Evolutionary conservation across 2,113 vertebrate genomes (phyloP).

Genomic region (Apistogramma diplotaenia): DNA sequence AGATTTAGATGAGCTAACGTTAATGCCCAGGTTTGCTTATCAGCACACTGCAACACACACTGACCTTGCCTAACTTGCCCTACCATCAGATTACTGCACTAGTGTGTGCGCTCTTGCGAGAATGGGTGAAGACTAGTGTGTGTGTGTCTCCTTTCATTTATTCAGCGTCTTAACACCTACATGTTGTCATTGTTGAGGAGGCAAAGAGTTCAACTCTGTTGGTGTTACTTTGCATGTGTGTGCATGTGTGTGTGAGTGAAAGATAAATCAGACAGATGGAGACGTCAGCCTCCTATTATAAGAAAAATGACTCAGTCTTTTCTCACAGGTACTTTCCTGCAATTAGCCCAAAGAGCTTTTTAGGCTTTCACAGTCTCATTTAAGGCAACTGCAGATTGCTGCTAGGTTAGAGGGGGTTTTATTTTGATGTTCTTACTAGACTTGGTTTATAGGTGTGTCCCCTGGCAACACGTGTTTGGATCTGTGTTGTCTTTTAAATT

Average conservation of each 20-base stretch:
- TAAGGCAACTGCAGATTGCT: not conserved
- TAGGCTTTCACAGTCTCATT: conserved; percentile 16
- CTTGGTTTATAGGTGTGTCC: conserved; percentile 14
- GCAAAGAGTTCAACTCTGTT: not conserved
- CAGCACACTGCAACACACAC: not conserved
- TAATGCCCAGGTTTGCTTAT: not conserved
- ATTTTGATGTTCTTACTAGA: not conserved
- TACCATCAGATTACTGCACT: not conserved
- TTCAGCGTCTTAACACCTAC: conserved; percentile 13
- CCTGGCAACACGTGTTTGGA: conserved; percentile 33
- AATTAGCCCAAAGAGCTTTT: not conserved
- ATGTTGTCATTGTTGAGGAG: conserved; percentile 8
- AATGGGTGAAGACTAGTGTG: not conserved
- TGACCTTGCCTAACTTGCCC: conserved; percentile 26
- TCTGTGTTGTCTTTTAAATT: conserved; percentile 32
- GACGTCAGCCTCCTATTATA: conserved; percentile 48
- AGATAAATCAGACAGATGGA: conserved; percentile 16
- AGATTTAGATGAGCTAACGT: not conserved
- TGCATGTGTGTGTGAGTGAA: not conserved
- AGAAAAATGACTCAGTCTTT: conserved; percentile 38
- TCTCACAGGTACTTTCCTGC: conserved; percentile 33
- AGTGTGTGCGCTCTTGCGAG: not conserved
- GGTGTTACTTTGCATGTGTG: not conserved
- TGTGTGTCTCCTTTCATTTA: not conserved
- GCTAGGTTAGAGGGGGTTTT: not conserved